Base-by-base conservation (phyloP, 2,113 vertebrate species). In the Carassius gibelio region DNA sequence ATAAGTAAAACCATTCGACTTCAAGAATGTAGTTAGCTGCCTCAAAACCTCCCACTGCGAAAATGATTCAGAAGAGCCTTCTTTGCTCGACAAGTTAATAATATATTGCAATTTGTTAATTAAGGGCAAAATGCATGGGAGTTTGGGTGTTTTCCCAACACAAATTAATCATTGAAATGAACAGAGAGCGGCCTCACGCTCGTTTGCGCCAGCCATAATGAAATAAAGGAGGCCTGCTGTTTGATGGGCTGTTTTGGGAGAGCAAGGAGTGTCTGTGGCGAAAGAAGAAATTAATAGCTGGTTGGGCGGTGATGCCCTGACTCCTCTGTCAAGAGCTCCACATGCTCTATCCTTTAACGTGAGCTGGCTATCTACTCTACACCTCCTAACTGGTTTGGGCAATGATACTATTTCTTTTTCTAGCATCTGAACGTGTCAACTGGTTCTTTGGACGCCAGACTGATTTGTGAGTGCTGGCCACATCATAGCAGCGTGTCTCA, bases 81-180 rank as follows among this genome's bases (percentile, higher is more conserved):
- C 74, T 87, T 81, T 86, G 81, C 83, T 45, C 88, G 85, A 88
- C 89, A 83, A 90, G 90, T 88, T 90, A 89, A 90, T 90, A 89
- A 89, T 88, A 89, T 88, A 87, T 88, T 81, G 87, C 88, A 88
- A 89, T 89, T 89, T 90, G 90, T 91, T 91, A 90, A 91, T 91
- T 88, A 89, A 89, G 87, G 88, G 89, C 87, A 87, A 86, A 91
- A 88, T 89, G 85, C 88, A 89, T 84, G 82, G 84, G 88, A 89
- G 89, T 88, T 75, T 79, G 74, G 88, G 83, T 89, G 89, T 89
- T 88, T 89, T 88, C 87, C 84, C 87, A 83, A 89, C 88, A 87
- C 84, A 87, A 71, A 87, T 90, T 87, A 89, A 90, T 90, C 87
- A 90, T 75, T 79, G 89, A 74, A 87, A 89, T 87, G 81, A 89